Percentiles rank a stretch among this genome's conserved stretches.
Conservation (phyloP, 2,113 vertebrate genomes). For the Corvus moneduloides region DNA sequence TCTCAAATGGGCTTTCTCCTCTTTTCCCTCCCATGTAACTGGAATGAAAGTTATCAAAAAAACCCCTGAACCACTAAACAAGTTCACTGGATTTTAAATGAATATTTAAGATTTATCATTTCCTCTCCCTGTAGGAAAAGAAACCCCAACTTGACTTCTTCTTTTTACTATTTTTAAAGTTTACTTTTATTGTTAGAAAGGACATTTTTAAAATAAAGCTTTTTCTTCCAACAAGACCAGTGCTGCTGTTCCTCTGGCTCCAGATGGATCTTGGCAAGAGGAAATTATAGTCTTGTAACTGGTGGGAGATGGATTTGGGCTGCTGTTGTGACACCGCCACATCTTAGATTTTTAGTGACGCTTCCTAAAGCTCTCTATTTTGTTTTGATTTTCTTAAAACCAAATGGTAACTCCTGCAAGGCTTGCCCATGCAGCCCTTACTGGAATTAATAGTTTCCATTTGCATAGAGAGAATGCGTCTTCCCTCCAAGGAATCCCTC, state of each 20-base stretch:
- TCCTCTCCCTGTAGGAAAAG: constrained; percentile 9
- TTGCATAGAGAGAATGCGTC: fast-evolving
- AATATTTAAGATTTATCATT: constrained; percentile 29
- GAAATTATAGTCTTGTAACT: neutral
- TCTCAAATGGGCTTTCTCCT: neutral
- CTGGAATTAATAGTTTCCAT: neutral
- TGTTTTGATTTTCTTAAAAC: neutral
- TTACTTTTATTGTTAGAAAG: constrained; percentile 31
- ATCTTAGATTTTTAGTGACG: neutral
- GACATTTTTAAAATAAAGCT: constrained; percentile 56
- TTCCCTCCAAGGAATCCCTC: neutral
- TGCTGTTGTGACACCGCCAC: neutral
- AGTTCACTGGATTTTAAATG: constrained; percentile 16
- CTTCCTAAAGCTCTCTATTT: neutral
- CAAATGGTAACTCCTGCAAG: neutral
- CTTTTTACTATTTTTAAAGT: constrained; percentile 41
- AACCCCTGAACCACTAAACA: neutral
- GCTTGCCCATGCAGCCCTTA: neutral
- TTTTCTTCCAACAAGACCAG: neutral
- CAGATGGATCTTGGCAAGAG: neutral
- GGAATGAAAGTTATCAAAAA: neutral
- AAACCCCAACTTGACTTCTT: neutral
- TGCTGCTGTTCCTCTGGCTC: constrained; percentile 8
- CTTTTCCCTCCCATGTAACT: neutral
- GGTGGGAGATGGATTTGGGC: fast-evolving